Conservation (phyloP, 2,113 vertebrate species). For the Ameiurus melas region DNA sequence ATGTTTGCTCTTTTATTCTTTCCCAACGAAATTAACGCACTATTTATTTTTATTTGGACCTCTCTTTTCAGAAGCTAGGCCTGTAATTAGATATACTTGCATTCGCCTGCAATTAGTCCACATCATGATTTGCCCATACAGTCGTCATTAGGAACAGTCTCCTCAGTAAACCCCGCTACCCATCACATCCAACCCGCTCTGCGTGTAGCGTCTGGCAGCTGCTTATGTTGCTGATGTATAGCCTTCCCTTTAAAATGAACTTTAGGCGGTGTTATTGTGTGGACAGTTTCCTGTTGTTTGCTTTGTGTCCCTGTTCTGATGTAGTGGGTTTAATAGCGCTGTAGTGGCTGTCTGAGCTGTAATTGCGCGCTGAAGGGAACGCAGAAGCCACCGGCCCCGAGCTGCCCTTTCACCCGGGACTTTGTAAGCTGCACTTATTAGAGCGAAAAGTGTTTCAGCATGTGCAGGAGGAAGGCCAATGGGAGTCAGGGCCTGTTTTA, state of each 20-base stretch:
- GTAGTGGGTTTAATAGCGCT: slow-evolving; percentile 57
- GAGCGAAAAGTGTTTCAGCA: slow-evolving; percentile 99
- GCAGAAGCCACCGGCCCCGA: slow-evolving; percentile 86
- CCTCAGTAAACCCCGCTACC: neutral
- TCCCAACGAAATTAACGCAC: neutral
- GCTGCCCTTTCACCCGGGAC: slow-evolving; percentile 96
- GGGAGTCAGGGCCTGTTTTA: slow-evolving; percentile 50
- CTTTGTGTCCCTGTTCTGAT: slow-evolving; percentile 26
- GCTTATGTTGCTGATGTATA: neutral
- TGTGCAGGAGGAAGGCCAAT: slow-evolving; percentile 74
- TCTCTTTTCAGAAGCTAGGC: neutral
- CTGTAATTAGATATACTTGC: neutral
- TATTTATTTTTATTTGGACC: neutral
- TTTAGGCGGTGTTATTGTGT: neutral
- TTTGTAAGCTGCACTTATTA: slow-evolving; percentile 97
- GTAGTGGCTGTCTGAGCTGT: slow-evolving; percentile 58
- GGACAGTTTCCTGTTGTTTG: slow-evolving; percentile 13
- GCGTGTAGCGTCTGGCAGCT: neutral
- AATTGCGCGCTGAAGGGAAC: slow-evolving; percentile 68
- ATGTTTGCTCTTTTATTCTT: neutral
- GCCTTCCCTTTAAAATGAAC: neutral
- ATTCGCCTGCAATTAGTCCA: neutral
- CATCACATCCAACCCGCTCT: neutral
- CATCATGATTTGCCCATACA: neutral
- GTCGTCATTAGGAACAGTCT: neutral